Evolutionary conservation across 2,888 invertebrate genomes (phyloP).

Genomic region (Ellobium chinense): DNA sequence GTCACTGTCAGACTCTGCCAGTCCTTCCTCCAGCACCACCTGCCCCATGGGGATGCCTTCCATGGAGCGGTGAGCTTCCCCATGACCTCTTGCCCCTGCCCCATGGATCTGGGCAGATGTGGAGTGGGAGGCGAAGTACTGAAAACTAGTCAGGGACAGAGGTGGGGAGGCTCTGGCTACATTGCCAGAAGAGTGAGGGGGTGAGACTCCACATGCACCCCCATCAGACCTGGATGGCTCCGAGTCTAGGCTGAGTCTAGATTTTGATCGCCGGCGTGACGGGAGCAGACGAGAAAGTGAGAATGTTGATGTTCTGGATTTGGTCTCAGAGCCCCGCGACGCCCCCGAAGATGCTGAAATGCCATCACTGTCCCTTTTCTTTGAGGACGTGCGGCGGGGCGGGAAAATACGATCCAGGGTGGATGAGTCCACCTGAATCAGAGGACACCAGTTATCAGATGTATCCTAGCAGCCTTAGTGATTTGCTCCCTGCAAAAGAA

Average conservation of each 20-base stretch:
- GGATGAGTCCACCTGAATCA: background rate
- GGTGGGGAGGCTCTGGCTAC: conserved; percentile 35
- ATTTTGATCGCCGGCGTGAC: conserved; percentile 57
- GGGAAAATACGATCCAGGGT: conserved; percentile 44
- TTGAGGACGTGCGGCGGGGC: conserved; percentile 46
- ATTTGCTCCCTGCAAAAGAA: too few relatives aligned
- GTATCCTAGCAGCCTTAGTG: too few relatives aligned
- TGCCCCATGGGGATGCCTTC: conserved; percentile 1
- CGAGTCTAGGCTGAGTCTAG: conserved; percentile 68
- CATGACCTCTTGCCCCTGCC: background rate
- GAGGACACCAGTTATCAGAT: background rate
- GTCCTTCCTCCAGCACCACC: background rate
- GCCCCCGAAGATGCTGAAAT: conserved; percentile 66
- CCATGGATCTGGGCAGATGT: conserved; percentile 1
- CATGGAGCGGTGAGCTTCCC: conserved; percentile 4
- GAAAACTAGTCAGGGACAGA: conserved; percentile 43
- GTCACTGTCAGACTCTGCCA: conserved; percentile 18
- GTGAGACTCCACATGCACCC: conserved; percentile 25
- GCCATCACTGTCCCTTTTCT: conserved; percentile 67
- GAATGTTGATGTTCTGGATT: conserved; percentile 59
- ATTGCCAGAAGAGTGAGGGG: conserved; percentile 40
- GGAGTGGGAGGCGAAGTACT: conserved; percentile 15
- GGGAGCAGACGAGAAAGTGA: conserved; percentile 68
- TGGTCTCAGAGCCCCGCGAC: conserved; percentile 62
- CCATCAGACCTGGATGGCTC: conserved; percentile 58